Evolutionary conservation across 2,888 invertebrate species (phyloP).

Genomic region (Merodon equestris): DNA sequence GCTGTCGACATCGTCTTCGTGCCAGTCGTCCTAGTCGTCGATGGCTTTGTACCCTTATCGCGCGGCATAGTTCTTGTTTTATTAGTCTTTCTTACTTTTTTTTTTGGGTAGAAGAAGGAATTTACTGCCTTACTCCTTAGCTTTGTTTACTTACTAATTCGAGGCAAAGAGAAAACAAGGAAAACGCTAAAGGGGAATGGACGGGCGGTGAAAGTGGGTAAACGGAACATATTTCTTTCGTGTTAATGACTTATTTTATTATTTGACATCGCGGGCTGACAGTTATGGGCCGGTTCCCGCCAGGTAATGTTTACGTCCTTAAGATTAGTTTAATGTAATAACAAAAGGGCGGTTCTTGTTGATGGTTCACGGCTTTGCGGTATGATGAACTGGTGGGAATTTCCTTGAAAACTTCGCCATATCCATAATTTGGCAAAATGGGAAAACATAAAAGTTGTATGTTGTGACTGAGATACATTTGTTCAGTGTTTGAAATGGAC

Average conservation of each 20-base stretch:
- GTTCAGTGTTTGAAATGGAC: too few species aligned
- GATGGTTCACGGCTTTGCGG: slow-evolving; percentile 48
- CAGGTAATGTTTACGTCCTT: slow-evolving; percentile 52
- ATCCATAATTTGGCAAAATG: too few species aligned
- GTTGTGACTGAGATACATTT: too few species aligned
- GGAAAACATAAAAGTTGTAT: too few species aligned
- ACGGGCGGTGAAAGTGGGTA: slow-evolving; percentile 49
- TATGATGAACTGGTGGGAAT: slow-evolving; percentile 42
- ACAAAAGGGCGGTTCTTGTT: slow-evolving; percentile 63
- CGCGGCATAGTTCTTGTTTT: slow-evolving; percentile 34
- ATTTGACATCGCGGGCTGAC: slow-evolving; percentile 62
- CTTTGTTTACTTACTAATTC: slow-evolving; percentile 63
- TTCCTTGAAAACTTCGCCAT: slow-evolving; percentile 1
- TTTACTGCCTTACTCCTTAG: slow-evolving; percentile 43
- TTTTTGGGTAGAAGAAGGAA: not conserved
- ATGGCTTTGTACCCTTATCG: slow-evolving; percentile 23
- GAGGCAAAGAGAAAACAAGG: slow-evolving; percentile 12
- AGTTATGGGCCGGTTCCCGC: slow-evolving; percentile 59
- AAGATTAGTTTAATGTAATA: slow-evolving; percentile 61
- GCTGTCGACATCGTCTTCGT: slow-evolving; percentile 18
- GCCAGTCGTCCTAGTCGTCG: too few species aligned
- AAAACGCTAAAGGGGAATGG: not conserved
- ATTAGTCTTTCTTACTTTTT: not conserved
- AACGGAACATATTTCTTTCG: slow-evolving; percentile 67
- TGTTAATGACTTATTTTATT: slow-evolving; percentile 69